Conservation (phyloP, 2,113 vertebrate genomes). For the Phaethornis superciliosus region DNA sequence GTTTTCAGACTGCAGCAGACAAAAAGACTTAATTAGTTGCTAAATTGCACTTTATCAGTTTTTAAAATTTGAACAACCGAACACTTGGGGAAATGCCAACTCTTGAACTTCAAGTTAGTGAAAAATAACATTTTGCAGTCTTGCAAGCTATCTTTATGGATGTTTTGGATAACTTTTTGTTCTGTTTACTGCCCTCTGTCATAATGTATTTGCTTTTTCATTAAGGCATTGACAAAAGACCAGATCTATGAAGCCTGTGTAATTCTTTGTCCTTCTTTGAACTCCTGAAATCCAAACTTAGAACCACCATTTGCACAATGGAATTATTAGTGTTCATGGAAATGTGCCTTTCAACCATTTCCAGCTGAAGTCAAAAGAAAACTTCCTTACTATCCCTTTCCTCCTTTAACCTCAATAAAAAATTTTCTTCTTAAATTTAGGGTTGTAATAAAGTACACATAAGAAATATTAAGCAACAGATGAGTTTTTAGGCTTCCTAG, state of each 20-base stretch:
- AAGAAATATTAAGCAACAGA: neutral
- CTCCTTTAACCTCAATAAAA: neutral
- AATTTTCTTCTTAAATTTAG: neutral
- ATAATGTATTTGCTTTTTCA: conserved; percentile 27
- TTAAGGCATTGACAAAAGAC: neutral
- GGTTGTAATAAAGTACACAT: neutral
- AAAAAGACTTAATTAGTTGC: neutral
- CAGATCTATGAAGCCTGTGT: neutral
- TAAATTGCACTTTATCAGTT: neutral
- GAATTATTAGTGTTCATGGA: neutral
- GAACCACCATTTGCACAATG: neutral
- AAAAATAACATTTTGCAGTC: neutral
- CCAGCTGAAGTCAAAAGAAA: neutral
- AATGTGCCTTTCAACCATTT: neutral
- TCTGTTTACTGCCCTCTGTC: neutral
- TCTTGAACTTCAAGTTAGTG: neutral
- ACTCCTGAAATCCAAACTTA: neutral
- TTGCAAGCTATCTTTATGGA: neutral
- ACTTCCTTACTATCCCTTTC: neutral
- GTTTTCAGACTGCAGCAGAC: neutral
- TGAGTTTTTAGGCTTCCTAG: neutral
- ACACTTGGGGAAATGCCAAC: neutral
- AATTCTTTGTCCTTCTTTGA: conserved; percentile 18
- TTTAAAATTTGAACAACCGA: neutral
- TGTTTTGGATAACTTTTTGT: fast-evolving